phyloP scores from a whole-genome alignment of 2,113 vertebrate species.

The Ophiodon elongatus region DNA sequence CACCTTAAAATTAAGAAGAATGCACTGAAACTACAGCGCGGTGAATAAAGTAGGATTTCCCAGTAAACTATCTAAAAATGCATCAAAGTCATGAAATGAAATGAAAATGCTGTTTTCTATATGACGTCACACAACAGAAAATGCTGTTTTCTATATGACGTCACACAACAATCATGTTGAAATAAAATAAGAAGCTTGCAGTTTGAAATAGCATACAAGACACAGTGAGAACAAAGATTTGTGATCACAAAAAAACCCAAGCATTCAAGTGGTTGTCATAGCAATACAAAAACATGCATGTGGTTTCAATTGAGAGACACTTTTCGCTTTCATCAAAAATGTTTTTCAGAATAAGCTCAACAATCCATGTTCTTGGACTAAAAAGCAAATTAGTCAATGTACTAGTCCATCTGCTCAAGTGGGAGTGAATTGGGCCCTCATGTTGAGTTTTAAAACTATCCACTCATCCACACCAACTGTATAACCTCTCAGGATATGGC shows the following conservation, averaged over 20 bases:
- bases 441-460: conserved; percentile 22
- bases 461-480: background rate
- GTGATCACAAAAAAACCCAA: background rate
- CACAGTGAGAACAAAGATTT: background rate
- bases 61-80: conserved; percentile 26
- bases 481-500: background rate
- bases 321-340: background rate
- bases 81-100: too few relatives aligned
- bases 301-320: background rate
- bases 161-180: background rate
- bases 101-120: background rate
- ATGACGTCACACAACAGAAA: background rate
- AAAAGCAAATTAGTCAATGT: conserved; percentile 35
- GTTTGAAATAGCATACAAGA: background rate
- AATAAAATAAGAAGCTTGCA: background rate
- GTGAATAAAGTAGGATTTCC: conserved; percentile 50
- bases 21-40: background rate
- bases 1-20: conserved; percentile 34
- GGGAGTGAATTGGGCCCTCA: conserved; percentile 22
- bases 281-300: background rate
- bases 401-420: conserved; percentile 20
- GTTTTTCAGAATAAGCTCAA: background rate
- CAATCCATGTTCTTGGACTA: conserved; percentile 24
- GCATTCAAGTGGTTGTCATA: background rate
- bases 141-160: background rate